Percentiles rank a stretch among this genome's conserved stretches.
These are phyloP conservation scores for Podilymbus podiceps DNA, from an alignment of 2,113 vertebrate species.

Conservation along the genomic window DNA sequence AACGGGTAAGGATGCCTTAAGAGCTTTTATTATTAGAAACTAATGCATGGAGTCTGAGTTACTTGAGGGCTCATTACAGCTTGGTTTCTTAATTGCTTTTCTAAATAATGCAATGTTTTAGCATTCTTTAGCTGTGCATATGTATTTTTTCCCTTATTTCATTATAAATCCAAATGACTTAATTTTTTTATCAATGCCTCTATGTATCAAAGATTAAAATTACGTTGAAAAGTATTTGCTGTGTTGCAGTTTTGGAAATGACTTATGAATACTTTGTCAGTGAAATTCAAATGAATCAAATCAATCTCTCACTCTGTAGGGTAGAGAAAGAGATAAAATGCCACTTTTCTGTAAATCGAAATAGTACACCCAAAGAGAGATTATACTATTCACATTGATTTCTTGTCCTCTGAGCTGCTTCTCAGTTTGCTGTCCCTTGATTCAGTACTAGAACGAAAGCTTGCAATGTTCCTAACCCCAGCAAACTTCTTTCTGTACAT, in stretches of 20 bases:
- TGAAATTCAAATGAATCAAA: background rate
- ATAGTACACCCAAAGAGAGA: background rate
- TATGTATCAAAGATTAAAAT: background rate
- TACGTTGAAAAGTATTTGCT: background rate
- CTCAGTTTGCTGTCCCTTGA: background rate
- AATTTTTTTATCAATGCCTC: background rate
- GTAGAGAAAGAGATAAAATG: background rate
- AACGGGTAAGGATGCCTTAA: conserved; percentile 78
- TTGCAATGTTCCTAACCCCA: background rate
- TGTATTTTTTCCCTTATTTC: background rate
- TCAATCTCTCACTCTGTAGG: background rate
- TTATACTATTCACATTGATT: background rate
- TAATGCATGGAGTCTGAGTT: background rate
- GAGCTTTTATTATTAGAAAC: conserved; percentile 28
- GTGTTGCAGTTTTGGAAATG: background rate
- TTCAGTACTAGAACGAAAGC: background rate
- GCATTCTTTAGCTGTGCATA: background rate
- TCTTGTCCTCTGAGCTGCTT: background rate
- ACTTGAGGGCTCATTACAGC: background rate
- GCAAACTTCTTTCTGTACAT: background rate
- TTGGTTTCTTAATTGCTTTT: background rate
- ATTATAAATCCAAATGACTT: background rate
- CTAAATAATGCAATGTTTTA: background rate
- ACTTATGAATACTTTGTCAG: background rate
- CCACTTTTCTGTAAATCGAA: background rate